Base-by-base conservation (phyloP, 2,797 vertebrate genomes). In the Cercopithecus mitis region DNA sequence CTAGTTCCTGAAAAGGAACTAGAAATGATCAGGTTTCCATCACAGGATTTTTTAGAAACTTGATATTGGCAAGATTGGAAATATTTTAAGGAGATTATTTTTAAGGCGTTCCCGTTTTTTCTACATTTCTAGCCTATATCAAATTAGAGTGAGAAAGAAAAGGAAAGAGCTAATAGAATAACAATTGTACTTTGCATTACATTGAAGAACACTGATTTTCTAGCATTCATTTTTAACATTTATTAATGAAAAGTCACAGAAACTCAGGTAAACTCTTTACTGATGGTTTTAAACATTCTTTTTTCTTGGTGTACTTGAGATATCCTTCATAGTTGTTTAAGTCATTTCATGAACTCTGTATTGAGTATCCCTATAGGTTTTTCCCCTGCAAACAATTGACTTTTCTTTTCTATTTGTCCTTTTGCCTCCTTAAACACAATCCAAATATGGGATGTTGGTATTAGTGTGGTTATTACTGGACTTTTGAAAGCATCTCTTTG, bases 21-120 rank as follows among this genome's bases (percentile, higher is more conserved):
- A 36, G 41, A 90, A 30, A 79, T 12, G 30, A 73, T 89, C 83
- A 87, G 10, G 45, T 97, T 97, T 90, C 81, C n/a, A 55, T 57
- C 27, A 75, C 45, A 27, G 55, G 86, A 83, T 58, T 90, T 90
- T 95, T 93, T 85, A 86, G 94, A 95, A 97, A 97, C 67, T 95
- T 81, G 95, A 93, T 81, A 95, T 50, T 79, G 73, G 24, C 20
- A 90, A 97, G 76, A 77, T 45, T 94, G 36, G 91, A 95, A 93
- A 90, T 94, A 94, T 90, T 87, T 95, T 77, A 92, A 96, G 91
- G 43, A 92, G 81, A 67, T 82, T 36, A 61, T 95, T 96, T 90
- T 90, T 86, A 88, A 90, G 27, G 67, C 52, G 14, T 47, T 83
- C 36, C 73, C 73, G 14, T 15, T 45, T 47, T 45, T 27, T 39